phyloP scores from a whole-genome alignment of 2,113 vertebrate genomes.

The Tamias sibiricus region DNA sequence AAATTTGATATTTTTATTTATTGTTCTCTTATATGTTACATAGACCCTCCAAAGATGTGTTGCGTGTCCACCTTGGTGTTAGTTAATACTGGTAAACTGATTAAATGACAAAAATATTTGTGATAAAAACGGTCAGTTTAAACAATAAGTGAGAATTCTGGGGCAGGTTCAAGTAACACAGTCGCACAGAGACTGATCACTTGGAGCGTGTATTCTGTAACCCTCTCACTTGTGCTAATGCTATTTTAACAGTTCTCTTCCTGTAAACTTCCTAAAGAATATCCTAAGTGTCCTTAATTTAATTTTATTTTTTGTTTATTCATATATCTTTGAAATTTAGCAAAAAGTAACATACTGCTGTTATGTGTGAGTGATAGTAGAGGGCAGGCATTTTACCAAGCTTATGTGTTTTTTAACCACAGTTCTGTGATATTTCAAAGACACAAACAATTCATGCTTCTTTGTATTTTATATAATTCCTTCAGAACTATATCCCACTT shows the following conservation, averaged over 20 bases:
- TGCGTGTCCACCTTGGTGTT: not conserved
- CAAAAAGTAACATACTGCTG: not conserved
- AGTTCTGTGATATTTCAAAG: not conserved
- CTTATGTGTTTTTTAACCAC: slow-evolving; percentile 4
- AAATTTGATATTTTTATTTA: not conserved
- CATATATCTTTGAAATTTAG: not conserved
- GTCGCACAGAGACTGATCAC: not conserved
- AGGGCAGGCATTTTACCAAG: not conserved
- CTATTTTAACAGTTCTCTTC: not conserved
- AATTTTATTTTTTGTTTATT: not conserved
- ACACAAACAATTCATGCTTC: not conserved
- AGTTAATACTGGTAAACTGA: not conserved
- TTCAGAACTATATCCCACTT: not conserved
- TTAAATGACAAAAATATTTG: not conserved
- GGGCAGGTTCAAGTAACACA: not conserved
- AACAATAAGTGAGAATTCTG: slow-evolving; percentile 3
- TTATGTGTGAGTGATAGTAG: not conserved
- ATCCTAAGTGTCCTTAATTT: not conserved
- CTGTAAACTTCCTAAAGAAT: not conserved
- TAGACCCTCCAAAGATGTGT: not conserved
- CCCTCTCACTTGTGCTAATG: not conserved
- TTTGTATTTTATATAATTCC: not conserved
- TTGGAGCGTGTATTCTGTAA: not conserved
- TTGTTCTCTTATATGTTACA: not conserved
- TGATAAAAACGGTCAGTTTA: not conserved